Percentiles rank a stretch among this genome's conserved stretches.
These are phyloP conservation scores for Drepanosiphum platanoidis DNA, from an alignment of 2,888 invertebrate genomes.

Conservation along the genomic window DNA sequence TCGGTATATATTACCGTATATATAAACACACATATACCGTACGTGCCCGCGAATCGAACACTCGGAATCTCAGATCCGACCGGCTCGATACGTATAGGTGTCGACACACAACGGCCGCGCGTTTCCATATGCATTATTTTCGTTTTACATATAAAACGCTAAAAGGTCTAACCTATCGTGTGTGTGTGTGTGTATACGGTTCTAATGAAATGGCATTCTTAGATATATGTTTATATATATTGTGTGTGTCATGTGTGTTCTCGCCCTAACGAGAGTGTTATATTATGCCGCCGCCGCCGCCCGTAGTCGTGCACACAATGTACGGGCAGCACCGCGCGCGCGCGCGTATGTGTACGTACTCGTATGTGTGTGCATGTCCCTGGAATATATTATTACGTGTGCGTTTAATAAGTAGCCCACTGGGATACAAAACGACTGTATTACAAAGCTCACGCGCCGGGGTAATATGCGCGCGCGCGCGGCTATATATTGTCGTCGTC, in stretches of 20 bases:
- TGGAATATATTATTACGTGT: not conserved
- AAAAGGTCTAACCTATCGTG: constrained; percentile 44
- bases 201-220: constrained; percentile 11
- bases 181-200: not conserved
- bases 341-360: not conserved
- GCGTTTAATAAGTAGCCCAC: constrained; percentile 46
- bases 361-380: not conserved
- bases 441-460: not conserved
- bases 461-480: too few species aligned
- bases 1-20: too few species aligned
- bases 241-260: constrained; percentile 17
- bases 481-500: not conserved
- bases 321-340: too few species aligned
- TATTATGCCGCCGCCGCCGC: not conserved
- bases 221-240: not conserved
- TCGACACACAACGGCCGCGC: too few species aligned
- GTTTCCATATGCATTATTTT: constrained; percentile 31
- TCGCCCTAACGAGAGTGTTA: constrained; percentile 49
- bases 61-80: not conserved
- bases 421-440: constrained; percentile 19
- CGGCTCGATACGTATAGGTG: not conserved
- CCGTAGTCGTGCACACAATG: constrained; percentile 17
- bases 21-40: not conserved
- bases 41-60: not conserved
- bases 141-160: constrained; percentile 33